A percentile compares a stretch with the other conserved stretches of the same genome.
These are phyloP conservation scores for Halcyon leucocephala DNA, from an alignment of 2,797 vertebrate species.

Conservation along the genomic window DNA sequence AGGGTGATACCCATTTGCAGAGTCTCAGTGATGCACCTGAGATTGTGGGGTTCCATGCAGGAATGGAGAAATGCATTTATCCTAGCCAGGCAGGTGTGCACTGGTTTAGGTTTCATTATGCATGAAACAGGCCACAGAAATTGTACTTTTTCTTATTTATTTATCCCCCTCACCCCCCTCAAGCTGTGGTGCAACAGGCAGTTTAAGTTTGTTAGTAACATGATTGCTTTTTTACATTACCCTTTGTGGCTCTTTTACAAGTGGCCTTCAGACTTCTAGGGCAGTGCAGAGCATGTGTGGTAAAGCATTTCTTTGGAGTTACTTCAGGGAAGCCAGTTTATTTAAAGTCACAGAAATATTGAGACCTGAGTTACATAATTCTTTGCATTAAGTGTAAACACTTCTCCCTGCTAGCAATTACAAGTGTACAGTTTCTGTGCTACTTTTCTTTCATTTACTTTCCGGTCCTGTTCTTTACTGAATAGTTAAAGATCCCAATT, in stretches of 20 bases:
- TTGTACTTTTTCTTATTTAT: background rate
- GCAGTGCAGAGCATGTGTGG: background rate
- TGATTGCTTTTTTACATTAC: background rate
- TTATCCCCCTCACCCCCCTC: background rate
- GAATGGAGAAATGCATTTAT: background rate
- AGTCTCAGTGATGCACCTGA: background rate
- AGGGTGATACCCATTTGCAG: fast-evolving
- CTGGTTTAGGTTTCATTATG: background rate
- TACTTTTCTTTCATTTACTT: background rate
- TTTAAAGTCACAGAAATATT: background rate
- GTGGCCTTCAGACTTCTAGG: background rate
- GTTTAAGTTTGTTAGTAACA: background rate
- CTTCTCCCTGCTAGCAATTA: background rate
- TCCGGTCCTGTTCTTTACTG: background rate
- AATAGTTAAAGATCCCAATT: background rate
- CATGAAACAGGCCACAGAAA: background rate
- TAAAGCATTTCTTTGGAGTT: background rate
- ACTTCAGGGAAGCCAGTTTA: background rate
- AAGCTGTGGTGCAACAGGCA: background rate
- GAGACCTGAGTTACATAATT: background rate
- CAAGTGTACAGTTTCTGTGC: fast-evolving
- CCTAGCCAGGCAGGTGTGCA: background rate
- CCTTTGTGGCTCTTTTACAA: background rate
- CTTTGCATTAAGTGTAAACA: background rate
- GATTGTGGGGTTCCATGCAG: background rate